Evolutionary conservation across 2,797 vertebrate species (phyloP), one percentile per base, ranked within the genome.

Genomic region (Kryptopterus vitreolus): DNA sequence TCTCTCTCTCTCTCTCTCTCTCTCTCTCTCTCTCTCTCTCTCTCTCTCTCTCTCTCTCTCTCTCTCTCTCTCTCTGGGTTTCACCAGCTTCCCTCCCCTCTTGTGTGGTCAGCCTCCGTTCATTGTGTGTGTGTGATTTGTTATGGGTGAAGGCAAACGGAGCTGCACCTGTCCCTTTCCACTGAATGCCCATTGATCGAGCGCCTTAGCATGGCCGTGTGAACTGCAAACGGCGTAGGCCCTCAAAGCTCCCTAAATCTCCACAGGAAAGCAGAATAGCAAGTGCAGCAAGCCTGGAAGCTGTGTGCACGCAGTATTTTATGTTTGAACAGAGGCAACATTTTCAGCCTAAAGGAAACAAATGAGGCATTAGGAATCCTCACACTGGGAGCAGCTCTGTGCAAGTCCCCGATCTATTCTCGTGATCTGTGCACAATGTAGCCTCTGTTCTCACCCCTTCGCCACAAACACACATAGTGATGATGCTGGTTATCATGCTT

Each of bases 91-190:
- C 35, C 80, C 65, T 77, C 55, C 81, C 77, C 76, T 65, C 63
- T 58, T 86, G 84, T 86, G 86, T 86, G 84, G 83, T 86, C 87
- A 80, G 43, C 55, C 68, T 76, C 77, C 43, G 16, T 18, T 68
- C 63, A 74, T 87, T 86, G 84, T 86, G 78, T 76, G 78, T 76
- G 68, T 73, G 66, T 85, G 84, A 87, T 87, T 89, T 87, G 87
- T 87, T 83, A 79, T 78, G 70, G 76, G 70, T 79, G 61, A 75
- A 76, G 63, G 79, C 63, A 74, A n/a, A 71, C 75, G 68, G 61
- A 81, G 84, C 78, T 83, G 85, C 84, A 88, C 85, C 84, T 89
- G 84, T 81, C 75, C 69, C 82, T 84, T 84, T 83, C 79, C 12
- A 38, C 77, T 85, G 73, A 86, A 85, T 83, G 38, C 57, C 33